phyloP scores from a whole-genome alignment of 2,797 vertebrate species.

The Cirrhinus molitorella region DNA sequence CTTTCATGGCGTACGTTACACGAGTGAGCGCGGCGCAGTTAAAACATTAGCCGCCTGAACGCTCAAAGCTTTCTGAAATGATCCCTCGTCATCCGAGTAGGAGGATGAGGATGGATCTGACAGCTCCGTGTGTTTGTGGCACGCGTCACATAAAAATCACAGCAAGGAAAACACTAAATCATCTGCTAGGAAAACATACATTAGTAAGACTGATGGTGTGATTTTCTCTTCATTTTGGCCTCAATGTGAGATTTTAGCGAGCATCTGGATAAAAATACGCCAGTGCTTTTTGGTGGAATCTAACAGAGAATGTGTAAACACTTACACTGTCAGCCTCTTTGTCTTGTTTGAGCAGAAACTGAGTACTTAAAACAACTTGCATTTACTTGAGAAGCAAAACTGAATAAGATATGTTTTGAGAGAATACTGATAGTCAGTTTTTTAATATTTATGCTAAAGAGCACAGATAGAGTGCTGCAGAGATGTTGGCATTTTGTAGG shows the following conservation, averaged over 20 bases:
- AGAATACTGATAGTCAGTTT: neutral
- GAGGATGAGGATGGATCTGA: constrained; percentile 32
- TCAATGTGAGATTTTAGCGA: constrained; percentile 3
- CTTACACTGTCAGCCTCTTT: neutral
- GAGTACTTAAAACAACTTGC: neutral
- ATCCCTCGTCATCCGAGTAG: neutral
- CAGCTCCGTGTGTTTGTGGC: constrained; percentile 42
- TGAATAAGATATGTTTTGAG: neutral
- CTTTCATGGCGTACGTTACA: constrained; percentile 18
- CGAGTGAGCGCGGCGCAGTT: constrained; percentile 30
- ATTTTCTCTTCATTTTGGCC: constrained; percentile 11
- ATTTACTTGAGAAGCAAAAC: neutral
- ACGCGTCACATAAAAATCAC: constrained; percentile 47
- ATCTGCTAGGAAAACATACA: constrained; percentile 54
- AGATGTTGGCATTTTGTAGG: neutral
- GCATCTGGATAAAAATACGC: constrained; percentile 20
- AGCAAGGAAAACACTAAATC: constrained; percentile 40
- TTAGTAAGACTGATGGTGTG: constrained; percentile 44
- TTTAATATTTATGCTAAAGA: neutral
- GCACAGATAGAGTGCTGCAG: neutral
- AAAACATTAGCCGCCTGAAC: constrained; percentile 51
- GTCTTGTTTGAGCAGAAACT: neutral
- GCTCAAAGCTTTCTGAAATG: constrained; percentile 7
- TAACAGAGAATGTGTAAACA: neutral
- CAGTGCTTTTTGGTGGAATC: constrained; percentile 14